Evolutionary conservation across 2,888 invertebrate genomes (phyloP).

Genomic region (Coronaproctus castanopsis): DNA sequence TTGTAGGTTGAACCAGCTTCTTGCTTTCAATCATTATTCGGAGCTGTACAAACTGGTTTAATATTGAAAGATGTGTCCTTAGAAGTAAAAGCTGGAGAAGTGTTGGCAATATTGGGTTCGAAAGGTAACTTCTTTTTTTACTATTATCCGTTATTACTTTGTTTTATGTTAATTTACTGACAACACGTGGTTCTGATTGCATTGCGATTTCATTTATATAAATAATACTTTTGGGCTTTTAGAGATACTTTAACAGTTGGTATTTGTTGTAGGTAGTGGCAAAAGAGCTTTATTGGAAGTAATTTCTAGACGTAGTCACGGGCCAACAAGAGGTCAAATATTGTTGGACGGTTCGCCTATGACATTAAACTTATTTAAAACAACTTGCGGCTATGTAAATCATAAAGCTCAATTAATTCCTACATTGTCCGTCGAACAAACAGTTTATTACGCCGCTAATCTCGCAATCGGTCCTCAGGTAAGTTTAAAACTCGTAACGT

Average conservation of each 20-base stretch:
- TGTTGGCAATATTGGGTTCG: slow-evolving; percentile 78
- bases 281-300: slow-evolving; percentile 87
- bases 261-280: slow-evolving; percentile 50
- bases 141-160: background rate
- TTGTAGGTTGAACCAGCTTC: slow-evolving; percentile 57
- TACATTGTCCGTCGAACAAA: slow-evolving; percentile 72
- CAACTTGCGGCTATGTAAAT: slow-evolving; percentile 70
- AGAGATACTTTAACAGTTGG: background rate
- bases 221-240: background rate
- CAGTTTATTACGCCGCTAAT: slow-evolving; percentile 50
- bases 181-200: background rate
- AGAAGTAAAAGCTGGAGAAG: slow-evolving; percentile 77
- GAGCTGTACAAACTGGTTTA: slow-evolving; percentile 59
- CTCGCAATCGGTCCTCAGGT: slow-evolving; percentile 39
- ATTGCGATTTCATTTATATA: background rate
- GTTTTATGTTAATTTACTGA: background rate
- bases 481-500: slow-evolving; percentile 22
- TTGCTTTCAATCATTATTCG: slow-evolving; percentile 50
- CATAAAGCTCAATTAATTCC: slow-evolving; percentile 68
- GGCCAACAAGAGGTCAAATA: slow-evolving; percentile 70
- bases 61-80: slow-evolving; percentile 84
- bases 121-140: slow-evolving; percentile 40
- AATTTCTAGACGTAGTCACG: slow-evolving; percentile 58
- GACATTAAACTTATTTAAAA: slow-evolving; percentile 58
- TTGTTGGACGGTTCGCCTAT: slow-evolving; percentile 70